Percentiles rank a stretch among this genome's conserved stretches.
phyloP scores from a whole-genome alignment of 1,140 invertebrate genomes.

The Theocolax elegans region DNA sequence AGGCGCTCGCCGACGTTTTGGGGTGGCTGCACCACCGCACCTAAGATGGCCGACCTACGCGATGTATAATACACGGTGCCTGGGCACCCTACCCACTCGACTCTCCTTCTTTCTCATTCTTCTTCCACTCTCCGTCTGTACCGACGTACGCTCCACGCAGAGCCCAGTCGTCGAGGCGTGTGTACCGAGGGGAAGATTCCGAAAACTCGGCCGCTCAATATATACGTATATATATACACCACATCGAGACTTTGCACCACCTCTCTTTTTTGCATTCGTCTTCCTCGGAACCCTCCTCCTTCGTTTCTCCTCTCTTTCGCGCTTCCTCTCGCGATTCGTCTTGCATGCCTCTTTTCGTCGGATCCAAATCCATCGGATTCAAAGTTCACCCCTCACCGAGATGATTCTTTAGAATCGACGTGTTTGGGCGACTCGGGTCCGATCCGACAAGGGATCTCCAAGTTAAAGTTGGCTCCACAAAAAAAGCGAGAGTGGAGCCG shows the following conservation, averaged over 20 bases:
- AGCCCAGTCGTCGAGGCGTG: not conserved
- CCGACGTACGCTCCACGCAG: constrained; percentile 50
- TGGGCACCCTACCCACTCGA: constrained; percentile 9
- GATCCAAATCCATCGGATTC: not conserved
- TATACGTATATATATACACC: too few relatives aligned
- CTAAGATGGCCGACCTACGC: constrained; percentile 54
- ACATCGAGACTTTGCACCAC: constrained; percentile 42
- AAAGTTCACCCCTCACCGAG: not conserved
- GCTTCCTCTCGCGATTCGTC: not conserved
- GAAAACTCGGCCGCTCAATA: constrained; percentile 54
- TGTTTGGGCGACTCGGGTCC: not conserved
- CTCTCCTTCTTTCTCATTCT: constrained; percentile 6
- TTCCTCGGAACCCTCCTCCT: too few relatives aligned
- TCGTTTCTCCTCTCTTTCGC: too few relatives aligned
- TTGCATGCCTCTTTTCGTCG: not conserved
- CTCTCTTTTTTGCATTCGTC: constrained; percentile 37
- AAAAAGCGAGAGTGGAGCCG: not conserved
- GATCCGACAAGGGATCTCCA: constrained; percentile 2
- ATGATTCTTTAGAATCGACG: not conserved
- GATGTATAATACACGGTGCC: constrained; percentile 52
- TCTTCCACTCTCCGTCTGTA: not conserved
- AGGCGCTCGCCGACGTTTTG: not conserved
- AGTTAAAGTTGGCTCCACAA: not conserved
- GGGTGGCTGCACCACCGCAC: constrained; percentile 42
- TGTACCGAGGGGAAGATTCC: constrained; percentile 51